Evolutionary conservation across 2,888 invertebrate genomes (phyloP).

Genomic region (Microctonus aethiopoides): DNA sequence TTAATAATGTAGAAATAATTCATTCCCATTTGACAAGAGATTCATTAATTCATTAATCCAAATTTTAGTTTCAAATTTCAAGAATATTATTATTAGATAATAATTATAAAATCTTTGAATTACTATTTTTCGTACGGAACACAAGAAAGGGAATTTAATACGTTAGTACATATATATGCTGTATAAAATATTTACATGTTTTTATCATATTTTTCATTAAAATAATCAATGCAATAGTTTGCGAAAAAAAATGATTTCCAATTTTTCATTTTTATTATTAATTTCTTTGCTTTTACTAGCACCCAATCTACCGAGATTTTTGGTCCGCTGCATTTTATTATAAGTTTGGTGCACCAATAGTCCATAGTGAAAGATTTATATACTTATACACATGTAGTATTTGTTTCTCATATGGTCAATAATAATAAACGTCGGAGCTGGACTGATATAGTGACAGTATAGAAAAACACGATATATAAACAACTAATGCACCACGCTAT

Average conservation of each 20-base stretch:
- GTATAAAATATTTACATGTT: conserved; percentile 26
- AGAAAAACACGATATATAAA: conserved; percentile 64
- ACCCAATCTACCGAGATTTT: conserved; percentile 33
- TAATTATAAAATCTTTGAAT: too few species aligned
- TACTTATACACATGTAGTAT: background rate
- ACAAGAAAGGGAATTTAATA: conserved; percentile 38
- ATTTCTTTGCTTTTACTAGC: conserved; percentile 16
- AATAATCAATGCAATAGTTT: conserved; percentile 15
- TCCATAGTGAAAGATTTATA: conserved; percentile 15
- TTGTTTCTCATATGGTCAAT: background rate
- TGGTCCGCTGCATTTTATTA: conserved; percentile 29
- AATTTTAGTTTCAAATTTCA: conserved; percentile 18
- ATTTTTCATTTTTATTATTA: background rate
- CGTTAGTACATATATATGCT: conserved; percentile 28
- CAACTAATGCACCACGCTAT: conserved; percentile 64
- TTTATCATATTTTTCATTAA: conserved; percentile 6
- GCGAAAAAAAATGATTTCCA: background rate
- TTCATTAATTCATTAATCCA: background rate
- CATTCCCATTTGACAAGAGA: background rate
- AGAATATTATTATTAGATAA: conserved; percentile 17
- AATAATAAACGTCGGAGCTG: conserved; percentile 43
- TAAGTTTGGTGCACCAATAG: conserved; percentile 5
- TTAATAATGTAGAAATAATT: background rate
- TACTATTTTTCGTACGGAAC: conserved; percentile 22
- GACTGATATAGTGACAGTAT: conserved; percentile 56